phyloP scores from a whole-genome alignment of 1,140 invertebrate species.

The Frieseomelitta varia region DNA sequence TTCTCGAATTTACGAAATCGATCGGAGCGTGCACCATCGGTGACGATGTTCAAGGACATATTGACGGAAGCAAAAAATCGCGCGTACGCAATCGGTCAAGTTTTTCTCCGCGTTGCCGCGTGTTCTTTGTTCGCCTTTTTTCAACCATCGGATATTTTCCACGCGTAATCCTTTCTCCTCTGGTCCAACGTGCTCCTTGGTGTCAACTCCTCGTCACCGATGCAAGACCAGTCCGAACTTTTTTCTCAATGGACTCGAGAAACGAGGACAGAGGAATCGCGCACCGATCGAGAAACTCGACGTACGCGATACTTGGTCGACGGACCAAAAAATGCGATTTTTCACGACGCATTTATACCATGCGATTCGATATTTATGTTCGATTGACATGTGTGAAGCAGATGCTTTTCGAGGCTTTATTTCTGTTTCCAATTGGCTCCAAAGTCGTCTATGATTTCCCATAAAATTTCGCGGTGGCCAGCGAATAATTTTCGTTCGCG shows the following conservation, averaged over 20 bases:
- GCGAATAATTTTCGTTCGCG: too few species aligned
- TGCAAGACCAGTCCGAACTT: background rate
- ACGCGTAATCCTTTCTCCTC: background rate
- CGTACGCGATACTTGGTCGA: background rate
- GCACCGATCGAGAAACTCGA: background rate
- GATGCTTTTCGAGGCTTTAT: too few species aligned
- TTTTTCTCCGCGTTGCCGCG: background rate
- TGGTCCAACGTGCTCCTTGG: background rate
- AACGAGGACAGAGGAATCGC: conserved; percentile 29
- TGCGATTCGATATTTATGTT: too few species aligned
- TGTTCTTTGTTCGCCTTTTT: background rate
- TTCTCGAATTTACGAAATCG: conserved; percentile 36
- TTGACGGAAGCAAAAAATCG: conserved; percentile 37
- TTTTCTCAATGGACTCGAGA: background rate
- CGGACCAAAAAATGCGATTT: too few species aligned
- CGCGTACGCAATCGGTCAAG: background rate
- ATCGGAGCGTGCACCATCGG: background rate
- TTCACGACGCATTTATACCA: too few species aligned
- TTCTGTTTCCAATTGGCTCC: too few species aligned
- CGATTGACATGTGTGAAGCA: too few species aligned
- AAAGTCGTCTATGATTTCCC: too few species aligned
- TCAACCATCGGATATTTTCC: background rate
- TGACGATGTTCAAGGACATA: conserved; percentile 62
- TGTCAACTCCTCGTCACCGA: background rate
- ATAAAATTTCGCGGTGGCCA: too few species aligned